Evolutionary conservation across 2,797 vertebrate species (phyloP).

Genomic region (Thalassophryne amazonica): DNA sequence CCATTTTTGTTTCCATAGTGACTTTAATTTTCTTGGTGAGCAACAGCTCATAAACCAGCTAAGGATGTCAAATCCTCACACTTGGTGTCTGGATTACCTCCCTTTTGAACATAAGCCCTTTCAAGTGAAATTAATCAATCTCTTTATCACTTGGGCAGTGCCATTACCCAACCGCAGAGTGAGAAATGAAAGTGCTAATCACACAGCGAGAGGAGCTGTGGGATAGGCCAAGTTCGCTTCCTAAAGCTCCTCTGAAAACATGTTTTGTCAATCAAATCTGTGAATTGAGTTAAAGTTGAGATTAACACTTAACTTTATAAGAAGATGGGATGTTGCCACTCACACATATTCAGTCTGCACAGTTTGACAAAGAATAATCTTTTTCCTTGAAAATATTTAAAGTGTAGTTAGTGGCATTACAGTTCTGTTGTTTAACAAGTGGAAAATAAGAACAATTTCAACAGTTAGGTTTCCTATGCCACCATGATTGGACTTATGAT

Average conservation of each 20-base stretch:
- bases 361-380: too few species aligned
- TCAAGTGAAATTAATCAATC: conserved; percentile 96
- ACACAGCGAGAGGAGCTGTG: conserved; percentile 76
- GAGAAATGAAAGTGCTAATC: conserved; percentile 92
- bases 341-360: too few species aligned
- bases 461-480: too few species aligned
- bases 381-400: too few species aligned
- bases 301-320: conserved; percentile 25
- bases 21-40: conserved; percentile 57
- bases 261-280: conserved; percentile 49
- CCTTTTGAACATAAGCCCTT: conserved; percentile 86
- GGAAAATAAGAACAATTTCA: too few species aligned
- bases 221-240: conserved; percentile 75
- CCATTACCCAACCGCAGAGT: conserved; percentile 92
- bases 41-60: conserved; percentile 48
- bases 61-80: conserved; percentile 59
- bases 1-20: conserved; percentile 37
- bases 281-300: conserved; percentile 33
- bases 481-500: too few species aligned
- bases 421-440: too few species aligned
- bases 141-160: conserved; percentile 89
- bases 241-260: conserved; percentile 54
- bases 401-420: too few species aligned
- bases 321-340: neutral
- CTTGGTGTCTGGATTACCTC: conserved; percentile 69